These are phyloP conservation scores for Empidonax alnorum DNA, from an alignment of 2,113 vertebrate genomes.

Conservation along the genomic window DNA sequence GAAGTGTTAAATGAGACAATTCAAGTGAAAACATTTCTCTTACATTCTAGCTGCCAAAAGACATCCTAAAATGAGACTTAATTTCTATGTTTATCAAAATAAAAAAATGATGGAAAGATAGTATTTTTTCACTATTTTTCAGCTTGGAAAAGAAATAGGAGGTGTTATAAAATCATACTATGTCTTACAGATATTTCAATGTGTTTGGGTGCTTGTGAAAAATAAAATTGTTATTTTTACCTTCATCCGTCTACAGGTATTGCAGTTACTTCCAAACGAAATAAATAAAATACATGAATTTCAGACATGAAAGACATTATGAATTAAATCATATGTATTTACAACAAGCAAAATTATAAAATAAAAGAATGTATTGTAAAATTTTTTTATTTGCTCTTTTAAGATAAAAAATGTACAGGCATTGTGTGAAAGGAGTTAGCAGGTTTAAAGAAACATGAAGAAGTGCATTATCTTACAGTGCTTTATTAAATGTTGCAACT, in stretches of 20 bases:
- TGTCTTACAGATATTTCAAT: neutral
- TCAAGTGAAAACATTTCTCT: neutral
- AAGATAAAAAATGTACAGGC: neutral
- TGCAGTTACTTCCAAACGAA: neutral
- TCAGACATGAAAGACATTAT: neutral
- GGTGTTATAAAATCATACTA: neutral
- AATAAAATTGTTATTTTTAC: neutral
- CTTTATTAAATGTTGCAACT: neutral
- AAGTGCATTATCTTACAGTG: neutral
- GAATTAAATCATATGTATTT: neutral
- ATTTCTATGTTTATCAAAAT: neutral
- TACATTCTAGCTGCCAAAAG: neutral
- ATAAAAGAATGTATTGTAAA: neutral
- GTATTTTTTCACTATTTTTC: neutral
- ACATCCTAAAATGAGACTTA: neutral
- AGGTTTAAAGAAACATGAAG: neutral
- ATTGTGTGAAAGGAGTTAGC: neutral
- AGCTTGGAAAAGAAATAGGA: neutral
- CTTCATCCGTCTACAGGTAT: neutral
- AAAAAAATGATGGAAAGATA: neutral
- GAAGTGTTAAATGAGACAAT: neutral
- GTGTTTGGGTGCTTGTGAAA: neutral
- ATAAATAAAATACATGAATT: neutral
- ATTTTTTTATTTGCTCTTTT: neutral
- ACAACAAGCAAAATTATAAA: neutral